Evolutionary conservation across 2,113 vertebrate genomes (phyloP).

Genomic region (Pituophis catenifer): DNA sequence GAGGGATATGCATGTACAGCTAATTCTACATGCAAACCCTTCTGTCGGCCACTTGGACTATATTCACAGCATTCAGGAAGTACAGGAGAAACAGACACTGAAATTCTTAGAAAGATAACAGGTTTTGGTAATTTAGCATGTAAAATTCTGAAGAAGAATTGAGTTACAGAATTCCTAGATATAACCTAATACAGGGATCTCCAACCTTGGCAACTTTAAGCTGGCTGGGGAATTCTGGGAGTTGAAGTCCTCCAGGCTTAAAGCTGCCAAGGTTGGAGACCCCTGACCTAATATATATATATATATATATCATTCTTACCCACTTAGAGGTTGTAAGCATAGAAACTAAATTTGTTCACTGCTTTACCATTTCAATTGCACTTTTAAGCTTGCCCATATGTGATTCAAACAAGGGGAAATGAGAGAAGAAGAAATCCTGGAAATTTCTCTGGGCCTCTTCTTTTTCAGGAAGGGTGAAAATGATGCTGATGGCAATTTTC

Average conservation of each 20-base stretch:
- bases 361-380: constrained; percentile 83
- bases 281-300: too few species aligned
- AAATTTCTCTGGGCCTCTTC: constrained; percentile 80
- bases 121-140: background rate
- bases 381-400: constrained; percentile 88
- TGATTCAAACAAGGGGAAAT: constrained; percentile 86
- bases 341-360: background rate
- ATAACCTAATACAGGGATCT: background rate
- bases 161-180: constrained; percentile 11
- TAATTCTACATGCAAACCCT: background rate
- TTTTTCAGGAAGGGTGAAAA: constrained; percentile 81
- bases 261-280: too few species aligned
- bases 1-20: background rate
- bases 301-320: background rate
- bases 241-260: too few species aligned
- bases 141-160: background rate
- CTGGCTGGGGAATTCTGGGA: too few species aligned
- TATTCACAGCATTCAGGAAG: background rate
- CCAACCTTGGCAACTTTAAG: too few species aligned
- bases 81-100: background rate
- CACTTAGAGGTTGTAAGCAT: background rate
- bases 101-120: background rate
- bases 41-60: background rate
- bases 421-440: constrained; percentile 89
- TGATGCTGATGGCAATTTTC: constrained; percentile 84